phyloP scores from a whole-genome alignment of 2,113 vertebrate species.

The Callospermophilus lateralis region DNA sequence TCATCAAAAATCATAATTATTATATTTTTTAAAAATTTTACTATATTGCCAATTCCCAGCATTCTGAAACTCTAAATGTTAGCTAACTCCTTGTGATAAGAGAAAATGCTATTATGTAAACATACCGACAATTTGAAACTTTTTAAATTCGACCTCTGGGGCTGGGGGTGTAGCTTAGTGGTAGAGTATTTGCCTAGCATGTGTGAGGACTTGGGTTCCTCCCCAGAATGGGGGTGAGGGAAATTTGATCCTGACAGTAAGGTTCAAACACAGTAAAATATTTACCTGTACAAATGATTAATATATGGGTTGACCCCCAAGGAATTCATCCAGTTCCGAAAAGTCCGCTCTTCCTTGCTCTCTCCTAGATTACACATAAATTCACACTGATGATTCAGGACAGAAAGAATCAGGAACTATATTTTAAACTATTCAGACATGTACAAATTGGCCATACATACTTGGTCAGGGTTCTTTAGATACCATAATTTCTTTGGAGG shows the following conservation, averaged over 20 bases:
- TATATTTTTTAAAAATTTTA: constrained; percentile 47
- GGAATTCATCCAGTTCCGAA: constrained; percentile 99
- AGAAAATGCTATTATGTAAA: constrained; percentile 46
- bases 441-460: constrained; percentile 12
- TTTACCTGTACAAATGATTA: constrained; percentile 97
- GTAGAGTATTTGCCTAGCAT: neutral
- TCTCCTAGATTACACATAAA: constrained; percentile 89
- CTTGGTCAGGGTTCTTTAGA: constrained; percentile 33
- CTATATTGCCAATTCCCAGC: neutral
- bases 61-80: constrained; percentile 2
- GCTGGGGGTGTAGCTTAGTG: neutral
- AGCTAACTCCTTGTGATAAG: constrained; percentile 52
- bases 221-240: neutral
- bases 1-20: constrained; percentile 46
- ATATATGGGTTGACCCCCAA: constrained; percentile 95
- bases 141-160: neutral
- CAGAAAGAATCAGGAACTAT: constrained; percentile 41
- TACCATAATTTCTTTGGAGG: constrained; percentile 25
- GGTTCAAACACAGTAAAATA: neutral
- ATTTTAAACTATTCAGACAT: constrained; percentile 39
- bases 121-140: neutral
- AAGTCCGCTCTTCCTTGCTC: constrained; percentile 96
- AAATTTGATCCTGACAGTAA: neutral
- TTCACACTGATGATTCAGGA: constrained; percentile 68
- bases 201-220: neutral